Conservation (phyloP, 2,113 vertebrate species). For the Nibea coibor region DNA sequence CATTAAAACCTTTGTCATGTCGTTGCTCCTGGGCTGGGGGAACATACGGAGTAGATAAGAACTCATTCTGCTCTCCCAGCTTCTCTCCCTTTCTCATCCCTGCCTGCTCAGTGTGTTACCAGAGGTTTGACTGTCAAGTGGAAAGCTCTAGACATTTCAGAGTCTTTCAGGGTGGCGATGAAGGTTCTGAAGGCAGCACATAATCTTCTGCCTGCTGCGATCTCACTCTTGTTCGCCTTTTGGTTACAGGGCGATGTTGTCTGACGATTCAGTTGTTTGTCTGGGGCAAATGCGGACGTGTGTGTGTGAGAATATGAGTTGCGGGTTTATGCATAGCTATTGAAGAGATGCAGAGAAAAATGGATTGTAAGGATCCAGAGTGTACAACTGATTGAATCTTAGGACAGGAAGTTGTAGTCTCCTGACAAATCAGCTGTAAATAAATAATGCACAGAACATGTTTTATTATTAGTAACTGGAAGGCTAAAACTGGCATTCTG, state of each 20-base stretch:
- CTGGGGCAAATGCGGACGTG: conserved; percentile 42
- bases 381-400: background rate
- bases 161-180: conserved; percentile 50
- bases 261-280: conserved; percentile 56
- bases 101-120: conserved; percentile 32
- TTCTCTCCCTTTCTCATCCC: background rate
- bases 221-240: conserved; percentile 32
- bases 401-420: too few relatives aligned
- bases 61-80: conserved; percentile 28
- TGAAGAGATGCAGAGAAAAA: background rate
- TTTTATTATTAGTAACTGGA: background rate
- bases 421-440: background rate
- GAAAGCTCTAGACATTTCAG: conserved; percentile 48
- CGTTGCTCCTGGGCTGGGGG: conserved; percentile 36
- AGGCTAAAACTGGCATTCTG: background rate
- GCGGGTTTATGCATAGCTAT: conserved; percentile 8
- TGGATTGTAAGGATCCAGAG: background rate
- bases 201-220: conserved; percentile 57
- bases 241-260: conserved; percentile 40
- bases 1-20: conserved; percentile 61
- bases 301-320: background rate
- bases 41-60: conserved; percentile 55
- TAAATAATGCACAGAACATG: too few relatives aligned
- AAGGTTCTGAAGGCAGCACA: conserved; percentile 47
- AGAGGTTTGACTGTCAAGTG: conserved; percentile 54